Evolutionary conservation across 2,797 vertebrate genomes (phyloP), one percentile per base, ranked within the genome.

Genomic region (Liparis tanakae): DNA sequence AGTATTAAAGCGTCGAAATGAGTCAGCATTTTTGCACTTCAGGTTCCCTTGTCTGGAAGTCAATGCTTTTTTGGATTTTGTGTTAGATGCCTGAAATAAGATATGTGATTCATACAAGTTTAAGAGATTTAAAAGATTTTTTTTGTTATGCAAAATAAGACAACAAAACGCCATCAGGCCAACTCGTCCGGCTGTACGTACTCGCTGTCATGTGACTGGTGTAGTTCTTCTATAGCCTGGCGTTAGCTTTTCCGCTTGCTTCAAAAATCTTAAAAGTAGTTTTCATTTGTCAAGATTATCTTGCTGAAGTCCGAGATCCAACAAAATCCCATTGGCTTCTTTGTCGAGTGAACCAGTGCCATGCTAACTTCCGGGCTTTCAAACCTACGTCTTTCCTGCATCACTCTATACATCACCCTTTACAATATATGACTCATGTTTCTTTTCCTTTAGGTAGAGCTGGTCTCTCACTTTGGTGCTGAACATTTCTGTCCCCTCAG

Each of bases 401-500:
- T 22, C 53, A 15, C 53, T 55, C 53, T 55, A 33, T 18, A 6
- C 25, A 1, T 5, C 33, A 20, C 46, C 30, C 7, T 59, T 12
- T n/a, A 18, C 39, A 57, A 57, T 59, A 30, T 65, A 12, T 59
- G 7, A 76, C 48, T 43, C 0, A 5, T 50, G 39, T 95, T 88
- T 93, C 55, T 76, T 85, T 86, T 91, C 33, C 7, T 14, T 67
- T 76, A 99, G 98, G 97, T 99, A 72, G 98, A 99, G 88, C 92
- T 99, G 90, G 66, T 98, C 84, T 99, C 98, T 1, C 97, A 99
- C 91, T 99, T 98, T 86, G 97, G 97, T 87, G 97, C 96, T 0
- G 98, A 99, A 87, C 98, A 99, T 82, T 99, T 99, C 91, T 99
- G 98, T 81, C 98, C 98, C 30, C 95, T 99, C 83, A 99, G 98